phyloP scores from a whole-genome alignment of 2,888 invertebrate genomes.

The Drosophila dives region DNA sequence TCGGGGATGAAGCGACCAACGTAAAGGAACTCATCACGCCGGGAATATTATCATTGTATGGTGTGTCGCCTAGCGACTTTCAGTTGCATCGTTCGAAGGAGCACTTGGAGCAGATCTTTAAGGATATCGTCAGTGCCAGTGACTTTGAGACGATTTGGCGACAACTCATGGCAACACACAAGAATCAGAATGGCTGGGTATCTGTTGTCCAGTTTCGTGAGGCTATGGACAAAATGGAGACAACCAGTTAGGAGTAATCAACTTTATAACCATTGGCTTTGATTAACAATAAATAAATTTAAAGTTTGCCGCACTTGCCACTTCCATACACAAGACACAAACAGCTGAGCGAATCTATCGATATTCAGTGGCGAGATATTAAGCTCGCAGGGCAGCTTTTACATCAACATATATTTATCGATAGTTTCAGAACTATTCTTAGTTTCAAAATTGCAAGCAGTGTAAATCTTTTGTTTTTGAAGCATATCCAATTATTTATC shows the following conservation, averaged over 20 bases:
- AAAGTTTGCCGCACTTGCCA: conserved; percentile 10
- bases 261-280: not conserved
- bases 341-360: not conserved
- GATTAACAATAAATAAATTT: conserved; percentile 28
- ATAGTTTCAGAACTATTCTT: not conserved
- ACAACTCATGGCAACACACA: conserved; percentile 25
- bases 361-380: not conserved
- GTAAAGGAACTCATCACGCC: conserved; percentile 74
- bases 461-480: not conserved
- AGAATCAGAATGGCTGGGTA: conserved; percentile 32
- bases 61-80: conserved; percentile 73
- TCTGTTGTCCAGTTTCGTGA: conserved; percentile 59
- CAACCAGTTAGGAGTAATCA: not conserved
- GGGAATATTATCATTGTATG: conserved; percentile 56
- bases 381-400: too few relatives aligned
- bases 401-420: not conserved
- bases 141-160: conserved; percentile 54
- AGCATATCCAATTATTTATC: not conserved
- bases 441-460: not conserved
- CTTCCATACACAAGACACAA: not conserved
- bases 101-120: conserved; percentile 70
- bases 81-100: conserved; percentile 60
- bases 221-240: conserved; percentile 37
- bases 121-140: conserved; percentile 29
- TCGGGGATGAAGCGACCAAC: conserved; percentile 43